Evolutionary conservation across 2,113 vertebrate genomes (phyloP), one percentile per base, ranked within the genome.

Genomic region (Passer domesticus): DNA sequence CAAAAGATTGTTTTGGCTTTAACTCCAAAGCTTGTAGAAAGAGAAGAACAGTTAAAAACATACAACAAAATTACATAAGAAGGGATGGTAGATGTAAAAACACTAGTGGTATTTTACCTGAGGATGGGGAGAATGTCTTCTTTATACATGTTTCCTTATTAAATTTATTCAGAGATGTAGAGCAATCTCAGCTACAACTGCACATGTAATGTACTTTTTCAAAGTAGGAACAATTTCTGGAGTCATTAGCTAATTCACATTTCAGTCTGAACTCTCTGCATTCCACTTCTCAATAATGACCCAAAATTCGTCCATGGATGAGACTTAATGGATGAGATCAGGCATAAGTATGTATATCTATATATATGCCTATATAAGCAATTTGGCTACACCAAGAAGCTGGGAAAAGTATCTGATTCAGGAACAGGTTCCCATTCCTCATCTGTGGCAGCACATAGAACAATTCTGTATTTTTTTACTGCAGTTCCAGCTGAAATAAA

Each of bases 281-380:
- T 66, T 77, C 31, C 6, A 3, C 7, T 63, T 72, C 39, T 20
- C 13, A 37, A 11, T 41, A 68, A 21, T 9, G 43, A 16, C 7
- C 15, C 64, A 53, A 67, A 78, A 78, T 21, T 82, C 4, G 4
- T 50, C 8, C 23, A 22, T 20, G 6, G 7, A 33, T 68, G 16
- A 33, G 14, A 46, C 15, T 46, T 31, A 28, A 24, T 25, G 6
- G 7, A 39, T 68, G 18, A 33, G 12, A 55, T 13, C 35, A 24
- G 25, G 11, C 6, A 47, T 66, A 8, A 25, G 6, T 41, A 6
- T 39, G 13, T 5, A 6, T 22, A 6, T 31, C 6, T 33, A 10
- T 2, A 1, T 39, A 39, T n/a, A 24, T 24, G 0, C 7, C 9
- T 33, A 15, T 20, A 20, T 18, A 11, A 8, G 12, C 16, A 44